Percentiles rank a stretch among this genome's conserved stretches.
These are phyloP conservation scores for Nipponia nippon DNA, from an alignment of 2,113 vertebrate genomes.

Conservation along the genomic window DNA sequence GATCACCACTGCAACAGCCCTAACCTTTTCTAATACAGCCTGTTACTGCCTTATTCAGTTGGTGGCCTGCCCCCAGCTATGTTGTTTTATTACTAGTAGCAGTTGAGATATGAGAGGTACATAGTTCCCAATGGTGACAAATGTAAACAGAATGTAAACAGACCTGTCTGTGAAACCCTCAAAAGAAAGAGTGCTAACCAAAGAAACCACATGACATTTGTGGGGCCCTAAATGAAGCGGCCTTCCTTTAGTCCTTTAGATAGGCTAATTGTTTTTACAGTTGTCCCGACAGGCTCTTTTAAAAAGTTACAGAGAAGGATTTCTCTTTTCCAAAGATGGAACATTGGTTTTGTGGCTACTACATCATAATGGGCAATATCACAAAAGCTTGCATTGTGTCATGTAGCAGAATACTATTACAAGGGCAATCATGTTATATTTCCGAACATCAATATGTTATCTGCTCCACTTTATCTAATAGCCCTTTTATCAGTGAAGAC, in stretches of 20 bases:
- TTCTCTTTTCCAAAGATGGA: not conserved
- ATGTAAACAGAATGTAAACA: constrained; percentile 16
- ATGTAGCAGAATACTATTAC: not conserved
- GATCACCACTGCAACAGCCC: not conserved
- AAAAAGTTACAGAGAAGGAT: not conserved
- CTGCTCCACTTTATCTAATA: not conserved
- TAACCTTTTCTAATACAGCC: not conserved
- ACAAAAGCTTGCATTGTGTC: not conserved
- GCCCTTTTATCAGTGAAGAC: not conserved
- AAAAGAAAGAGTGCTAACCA: not conserved
- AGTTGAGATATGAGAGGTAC: not conserved
- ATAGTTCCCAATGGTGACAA: not conserved
- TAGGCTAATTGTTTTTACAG: not conserved
- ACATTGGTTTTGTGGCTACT: not conserved
- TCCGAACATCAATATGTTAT: not conserved
- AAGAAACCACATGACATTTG: not conserved
- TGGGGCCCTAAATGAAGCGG: not conserved
- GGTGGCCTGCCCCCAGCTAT: not conserved
- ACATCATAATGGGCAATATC: not conserved
- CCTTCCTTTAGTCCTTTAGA: not conserved
- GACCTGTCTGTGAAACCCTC: not conserved
- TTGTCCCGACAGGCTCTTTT: not conserved
- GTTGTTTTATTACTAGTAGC: not conserved
- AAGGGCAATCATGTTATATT: not conserved
- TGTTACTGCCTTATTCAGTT: not conserved